Percentiles rank a stretch among this genome's conserved stretches.
phyloP scores from a whole-genome alignment of 37 sponge, comb jelly and placozoan species.

The Theonella swinhoei region DNA sequence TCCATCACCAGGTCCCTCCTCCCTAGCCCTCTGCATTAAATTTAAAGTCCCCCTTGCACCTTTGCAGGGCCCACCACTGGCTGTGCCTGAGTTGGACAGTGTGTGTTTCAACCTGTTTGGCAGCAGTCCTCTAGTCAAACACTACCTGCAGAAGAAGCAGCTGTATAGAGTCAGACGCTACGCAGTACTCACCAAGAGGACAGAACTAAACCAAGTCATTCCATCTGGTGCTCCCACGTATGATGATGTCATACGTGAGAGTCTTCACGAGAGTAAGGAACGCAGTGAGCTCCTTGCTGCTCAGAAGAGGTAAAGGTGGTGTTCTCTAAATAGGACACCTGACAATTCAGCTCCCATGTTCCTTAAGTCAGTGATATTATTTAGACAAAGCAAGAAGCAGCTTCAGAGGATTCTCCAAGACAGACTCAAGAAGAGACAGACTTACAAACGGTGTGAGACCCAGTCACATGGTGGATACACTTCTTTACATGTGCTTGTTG shows the following conservation, averaged over 20 bases:
- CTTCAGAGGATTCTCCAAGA: background rate
- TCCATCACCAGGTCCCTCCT: background rate
- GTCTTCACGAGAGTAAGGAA: background rate
- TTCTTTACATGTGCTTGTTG: too few species aligned
- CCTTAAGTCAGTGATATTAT: too few species aligned
- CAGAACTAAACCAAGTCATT: slow-evolving; percentile 49
- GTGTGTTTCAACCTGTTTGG: slow-evolving; percentile 71
- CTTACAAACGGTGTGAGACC: background rate
- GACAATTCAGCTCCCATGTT: too few species aligned
- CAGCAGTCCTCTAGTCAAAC: slow-evolving; percentile 81
- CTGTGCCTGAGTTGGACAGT: slow-evolving; percentile 65
- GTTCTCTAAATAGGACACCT: too few species aligned
- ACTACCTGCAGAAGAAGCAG: slow-evolving; percentile 41
- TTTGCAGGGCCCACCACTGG: slow-evolving; percentile 32
- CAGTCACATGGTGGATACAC: too few species aligned
- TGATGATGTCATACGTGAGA: background rate
- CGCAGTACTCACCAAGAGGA: slow-evolving; percentile 53
- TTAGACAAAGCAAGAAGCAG: background rate
- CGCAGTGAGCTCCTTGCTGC: background rate
- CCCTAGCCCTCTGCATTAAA: background rate
- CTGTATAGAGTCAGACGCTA: slow-evolving; percentile 12
- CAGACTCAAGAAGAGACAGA: background rate
- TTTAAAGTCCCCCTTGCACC: too few species aligned
- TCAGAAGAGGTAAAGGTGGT: background rate
- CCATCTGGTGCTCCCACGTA: background rate